phyloP scores from a whole-genome alignment of 2,113 vertebrate genomes.

The Epinephelus cyanopodus region DNA sequence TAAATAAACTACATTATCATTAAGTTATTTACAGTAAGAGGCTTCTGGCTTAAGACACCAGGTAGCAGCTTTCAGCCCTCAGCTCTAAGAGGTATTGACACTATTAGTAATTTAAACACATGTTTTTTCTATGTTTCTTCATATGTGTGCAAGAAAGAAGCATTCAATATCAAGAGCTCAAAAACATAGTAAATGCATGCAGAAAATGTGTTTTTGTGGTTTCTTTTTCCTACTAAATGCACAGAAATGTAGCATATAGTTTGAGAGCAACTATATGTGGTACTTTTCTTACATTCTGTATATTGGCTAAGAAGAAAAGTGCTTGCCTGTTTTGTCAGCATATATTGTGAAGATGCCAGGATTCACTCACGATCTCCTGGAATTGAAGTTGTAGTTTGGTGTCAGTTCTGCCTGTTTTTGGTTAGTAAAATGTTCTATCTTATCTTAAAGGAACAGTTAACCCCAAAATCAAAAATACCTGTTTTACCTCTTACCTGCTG shows the following conservation, averaged over 20 bases:
- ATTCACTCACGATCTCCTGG: too few species aligned
- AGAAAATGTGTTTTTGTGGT: neutral
- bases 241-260: neutral
- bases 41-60: constrained; percentile 1
- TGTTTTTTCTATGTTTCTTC: neutral
- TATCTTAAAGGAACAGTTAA: too few species aligned
- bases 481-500: too few species aligned
- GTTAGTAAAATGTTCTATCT: neutral
- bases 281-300: too few species aligned
- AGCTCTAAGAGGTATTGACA: neutral
- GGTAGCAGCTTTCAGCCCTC: neutral
- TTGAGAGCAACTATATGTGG: neutral
- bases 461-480: too few species aligned
- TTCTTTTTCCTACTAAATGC: neutral
- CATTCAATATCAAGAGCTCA: neutral
- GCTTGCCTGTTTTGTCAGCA: too few species aligned
- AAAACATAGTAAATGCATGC: neutral
- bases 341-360: too few species aligned
- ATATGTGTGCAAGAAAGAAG: neutral
- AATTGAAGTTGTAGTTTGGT: too few species aligned
- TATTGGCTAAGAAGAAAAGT: too few species aligned
- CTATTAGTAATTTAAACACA: neutral
- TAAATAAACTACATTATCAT: constrained; percentile 1
- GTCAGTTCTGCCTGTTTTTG: neutral
- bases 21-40: neutral